These are phyloP conservation scores for Crocallis elinguaria DNA, from an alignment of 2,888 invertebrate species.

Conservation along the genomic window DNA sequence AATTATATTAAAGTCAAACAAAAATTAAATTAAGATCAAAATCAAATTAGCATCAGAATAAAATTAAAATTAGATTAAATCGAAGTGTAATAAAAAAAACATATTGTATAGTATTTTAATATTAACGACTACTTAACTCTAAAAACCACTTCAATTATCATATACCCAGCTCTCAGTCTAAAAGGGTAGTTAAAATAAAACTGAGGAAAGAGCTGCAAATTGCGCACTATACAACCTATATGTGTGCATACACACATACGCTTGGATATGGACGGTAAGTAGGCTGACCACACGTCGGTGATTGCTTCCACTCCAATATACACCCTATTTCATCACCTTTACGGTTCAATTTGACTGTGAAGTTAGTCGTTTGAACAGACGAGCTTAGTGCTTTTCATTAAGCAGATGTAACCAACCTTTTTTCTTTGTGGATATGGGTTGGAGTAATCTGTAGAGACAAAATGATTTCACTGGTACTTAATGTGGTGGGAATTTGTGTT, in stretches of 20 bases:
- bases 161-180: conserved; percentile 6
- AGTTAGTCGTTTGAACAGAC: not conserved
- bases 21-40: no score
- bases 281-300: conserved; percentile 2
- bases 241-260: not conserved
- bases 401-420: not conserved
- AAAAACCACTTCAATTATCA: no score
- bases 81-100: no score
- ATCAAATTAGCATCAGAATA: no score
- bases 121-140: no score
- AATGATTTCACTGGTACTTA: no score
- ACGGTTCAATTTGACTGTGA: not conserved
- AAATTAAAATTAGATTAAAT: no score
- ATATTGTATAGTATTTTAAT: no score
- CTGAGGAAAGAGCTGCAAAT: conserved; percentile 6
- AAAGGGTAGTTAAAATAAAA: conserved; percentile 3
- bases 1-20: no score
- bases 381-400: conserved; percentile 1
- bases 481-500: no score
- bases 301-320: not conserved
- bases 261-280: not conserved
- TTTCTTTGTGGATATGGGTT: not conserved
- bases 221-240: not conserved
- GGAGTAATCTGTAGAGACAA: not conserved
- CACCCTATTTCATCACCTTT: not conserved